These are phyloP conservation scores for Glaucomys volans DNA, from an alignment of 2,113 vertebrate species.

Conservation along the genomic window DNA sequence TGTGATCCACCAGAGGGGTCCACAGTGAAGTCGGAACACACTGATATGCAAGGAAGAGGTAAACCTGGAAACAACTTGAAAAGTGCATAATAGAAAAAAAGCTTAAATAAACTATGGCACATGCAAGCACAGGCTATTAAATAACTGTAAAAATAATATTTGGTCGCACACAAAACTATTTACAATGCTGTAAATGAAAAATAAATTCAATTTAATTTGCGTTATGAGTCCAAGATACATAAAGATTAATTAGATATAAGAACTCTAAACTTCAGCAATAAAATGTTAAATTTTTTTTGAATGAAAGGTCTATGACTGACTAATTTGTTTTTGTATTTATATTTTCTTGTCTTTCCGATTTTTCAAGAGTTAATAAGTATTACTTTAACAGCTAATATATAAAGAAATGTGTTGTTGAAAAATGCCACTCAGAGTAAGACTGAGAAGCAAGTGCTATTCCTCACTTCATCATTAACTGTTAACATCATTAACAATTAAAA, in stretches of 20 bases:
- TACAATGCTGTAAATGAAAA: neutral
- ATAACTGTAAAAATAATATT: neutral
- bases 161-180: neutral
- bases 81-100: neutral
- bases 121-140: neutral
- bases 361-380: neutral
- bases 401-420: neutral
- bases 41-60: neutral
- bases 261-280: neutral
- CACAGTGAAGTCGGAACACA: neutral
- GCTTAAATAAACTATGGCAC: neutral
- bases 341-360: neutral
- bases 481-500: neutral
- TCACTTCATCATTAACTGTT: neutral
- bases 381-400: neutral
- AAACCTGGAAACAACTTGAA: neutral
- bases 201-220: neutral
- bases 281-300: neutral
- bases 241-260: neutral
- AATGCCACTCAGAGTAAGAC: neutral
- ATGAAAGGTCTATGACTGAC: neutral
- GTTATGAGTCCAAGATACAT: neutral
- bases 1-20: neutral
- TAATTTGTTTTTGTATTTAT: neutral
- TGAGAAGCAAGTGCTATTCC: neutral